Base-by-base conservation (phyloP, 2,113 vertebrate species). In the Lagopus muta region DNA sequence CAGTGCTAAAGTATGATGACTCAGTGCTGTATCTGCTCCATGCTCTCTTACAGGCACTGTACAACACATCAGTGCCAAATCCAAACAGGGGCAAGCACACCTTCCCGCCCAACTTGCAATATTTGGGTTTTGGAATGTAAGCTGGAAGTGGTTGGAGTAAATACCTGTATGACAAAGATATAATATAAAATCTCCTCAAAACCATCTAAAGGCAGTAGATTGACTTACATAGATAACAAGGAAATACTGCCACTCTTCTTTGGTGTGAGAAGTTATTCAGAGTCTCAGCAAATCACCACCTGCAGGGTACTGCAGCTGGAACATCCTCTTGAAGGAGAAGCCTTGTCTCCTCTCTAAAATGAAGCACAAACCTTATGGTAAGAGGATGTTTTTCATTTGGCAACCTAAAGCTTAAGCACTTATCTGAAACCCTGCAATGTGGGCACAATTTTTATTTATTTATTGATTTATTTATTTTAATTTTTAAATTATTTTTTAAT, bases 161-260 rank as follows among this genome's bases (percentile, higher is more conserved):
- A 54, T 64, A 48, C 13, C 47, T 36, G 5, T 62, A 36, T 28
- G 36, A 45, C 14, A 36, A 64, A 73, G 47, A 57, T 0, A 0
- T 30, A 5, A 6, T 43, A 57, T 0, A 0, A 38, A 5, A 6
- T 50, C 12, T 24, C 15, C 11, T 45, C 17, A 20, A 58, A 85
- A 42, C 11, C 54, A 73, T 57, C 64, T 57, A 43, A 30, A 24
- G 18, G 42, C 40, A 69, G 47, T 3, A 61, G 65, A 11, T 8
- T 74, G 80, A 6, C 27, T 79, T 58, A 38, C 13, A n/a, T 28
- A 32, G 30, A 16, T 27, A 69, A 28, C 5, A 65, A 15, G 42
- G 21, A 50, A 45, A 38, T 42, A 40, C 28, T 92, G 60, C 58
- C 61, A 1, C 32, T 55, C n/a, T 42, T 27, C 61, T 72, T 48